Percentiles rank a stretch among this genome's conserved stretches.
Conservation (phyloP, 2,888 invertebrate genomes). For the Tenthredo distinguenda region DNA sequence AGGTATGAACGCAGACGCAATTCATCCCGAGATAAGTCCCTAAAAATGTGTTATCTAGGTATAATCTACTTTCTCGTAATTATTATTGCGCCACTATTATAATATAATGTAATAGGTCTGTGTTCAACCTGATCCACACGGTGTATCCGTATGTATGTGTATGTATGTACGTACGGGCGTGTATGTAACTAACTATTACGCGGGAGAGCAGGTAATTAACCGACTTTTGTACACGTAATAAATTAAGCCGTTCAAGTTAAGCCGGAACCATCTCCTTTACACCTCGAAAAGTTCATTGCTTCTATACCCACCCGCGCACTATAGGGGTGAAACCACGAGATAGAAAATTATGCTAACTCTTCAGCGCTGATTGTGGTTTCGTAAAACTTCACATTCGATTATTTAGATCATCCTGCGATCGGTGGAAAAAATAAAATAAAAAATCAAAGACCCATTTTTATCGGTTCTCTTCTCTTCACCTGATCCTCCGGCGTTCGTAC, state of each 20-base stretch:
- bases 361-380: background rate
- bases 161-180: background rate
- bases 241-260: constrained; percentile 47
- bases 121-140: background rate
- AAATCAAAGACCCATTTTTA: background rate
- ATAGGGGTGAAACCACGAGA: background rate
- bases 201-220: constrained; percentile 47
- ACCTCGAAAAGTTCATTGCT: constrained; percentile 33
- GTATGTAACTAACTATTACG: constrained; percentile 37
- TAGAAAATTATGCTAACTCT: background rate
- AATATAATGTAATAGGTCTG: background rate
- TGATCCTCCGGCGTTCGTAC: background rate
- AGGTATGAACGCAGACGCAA: background rate
- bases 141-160: background rate
- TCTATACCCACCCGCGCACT: background rate
- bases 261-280: constrained; percentile 47
- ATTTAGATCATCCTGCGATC: background rate
- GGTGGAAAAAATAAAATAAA: background rate
- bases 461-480: background rate
- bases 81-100: constrained; percentile 17
- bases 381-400: background rate
- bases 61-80: constrained; percentile 27
- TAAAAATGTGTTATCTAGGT: background rate
- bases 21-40: constrained; percentile 21
- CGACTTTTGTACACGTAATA: constrained; percentile 47